Evolutionary conservation across 2,113 vertebrate genomes (phyloP), one percentile per base, ranked within the genome.

Genomic region (Sander vitreus): DNA sequence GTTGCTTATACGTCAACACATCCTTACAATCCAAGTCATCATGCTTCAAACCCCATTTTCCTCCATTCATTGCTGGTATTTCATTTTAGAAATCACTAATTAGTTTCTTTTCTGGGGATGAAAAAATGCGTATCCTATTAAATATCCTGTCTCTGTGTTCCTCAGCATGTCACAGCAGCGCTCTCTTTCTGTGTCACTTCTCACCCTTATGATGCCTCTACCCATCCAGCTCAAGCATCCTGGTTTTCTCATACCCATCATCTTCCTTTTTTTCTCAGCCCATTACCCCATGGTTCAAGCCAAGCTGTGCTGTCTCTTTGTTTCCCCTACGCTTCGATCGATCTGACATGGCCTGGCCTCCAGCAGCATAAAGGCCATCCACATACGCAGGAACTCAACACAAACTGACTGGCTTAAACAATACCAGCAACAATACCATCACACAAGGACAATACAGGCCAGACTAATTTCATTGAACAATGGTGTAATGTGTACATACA

Each of bases 401-500:
- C 77, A 88, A 72, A 78, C 77, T 50, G 78, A 81, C 78, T 63
- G 75, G 59, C 68, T 85, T 77, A 75, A 80, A 90, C 89, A 91
- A 91, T 88, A 71, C 71, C 51, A 48, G 57, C 76, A 86, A 90
- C 89, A 90, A 90, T 88, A 74, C 89, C 77, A 72, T 74, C 89
- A 86, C 81, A 90, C 58, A 77, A 69, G 82, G 81, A 91, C 89
- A 91, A 85, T 83, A 73, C 86, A 69, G 73, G 65, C 81, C 84
- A 88, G 84, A 86, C 89, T 80, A 75, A 84, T 85, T 86, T 81
- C 74, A 73, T 21, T 70, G 76, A 86, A 82, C 82, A 85, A 85
- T 85, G 63, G 66, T 16, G 25, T 71, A 60, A 14, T 67, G 47
- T 64, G 30, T 63, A 59, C 45, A 15, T 2, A 3, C 43, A 51